Percentiles rank a stretch among this genome's conserved stretches.
Conservation (phyloP, 2,113 vertebrate species). For the Peromyscus polionotus region DNA sequence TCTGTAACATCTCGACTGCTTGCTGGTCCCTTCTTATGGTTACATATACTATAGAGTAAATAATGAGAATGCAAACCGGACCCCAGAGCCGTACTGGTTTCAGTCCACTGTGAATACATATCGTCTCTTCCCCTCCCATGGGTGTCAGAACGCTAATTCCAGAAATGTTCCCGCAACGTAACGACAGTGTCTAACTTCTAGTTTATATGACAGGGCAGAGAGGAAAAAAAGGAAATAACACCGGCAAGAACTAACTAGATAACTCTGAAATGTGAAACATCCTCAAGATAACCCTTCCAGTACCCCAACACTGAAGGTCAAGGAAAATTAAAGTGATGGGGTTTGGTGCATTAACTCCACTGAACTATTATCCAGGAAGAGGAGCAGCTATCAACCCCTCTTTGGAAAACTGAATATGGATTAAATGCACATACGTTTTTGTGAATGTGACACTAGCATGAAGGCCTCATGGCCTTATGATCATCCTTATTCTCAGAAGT, state of each 20-base stretch:
- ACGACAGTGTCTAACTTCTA: background rate
- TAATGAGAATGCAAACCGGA: background rate
- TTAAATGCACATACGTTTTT: background rate
- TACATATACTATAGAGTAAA: background rate
- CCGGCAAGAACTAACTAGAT: background rate
- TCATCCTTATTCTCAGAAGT: background rate
- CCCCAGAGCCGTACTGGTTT: background rate
- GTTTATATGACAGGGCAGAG: background rate
- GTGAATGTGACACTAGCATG: background rate
- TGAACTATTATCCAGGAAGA: background rate
- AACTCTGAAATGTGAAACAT: slow-evolving; percentile 10
- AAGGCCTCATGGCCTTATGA: background rate
- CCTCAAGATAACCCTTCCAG: background rate
- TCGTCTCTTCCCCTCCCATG: background rate
- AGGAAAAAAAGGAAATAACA: background rate
- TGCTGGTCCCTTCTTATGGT: too few relatives aligned
- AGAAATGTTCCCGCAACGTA: background rate
- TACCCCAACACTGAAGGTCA: background rate
- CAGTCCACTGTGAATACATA: background rate
- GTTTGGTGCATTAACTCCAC: background rate
- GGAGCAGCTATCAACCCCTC: background rate
- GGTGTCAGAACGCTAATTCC: background rate
- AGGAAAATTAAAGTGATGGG: background rate
- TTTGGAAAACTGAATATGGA: background rate
- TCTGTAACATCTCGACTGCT: too few relatives aligned